Percentiles rank a stretch among this genome's conserved stretches.
Conservation (phyloP, 2,797 vertebrate species). For the Pseudocheirus occidentalis region DNA sequence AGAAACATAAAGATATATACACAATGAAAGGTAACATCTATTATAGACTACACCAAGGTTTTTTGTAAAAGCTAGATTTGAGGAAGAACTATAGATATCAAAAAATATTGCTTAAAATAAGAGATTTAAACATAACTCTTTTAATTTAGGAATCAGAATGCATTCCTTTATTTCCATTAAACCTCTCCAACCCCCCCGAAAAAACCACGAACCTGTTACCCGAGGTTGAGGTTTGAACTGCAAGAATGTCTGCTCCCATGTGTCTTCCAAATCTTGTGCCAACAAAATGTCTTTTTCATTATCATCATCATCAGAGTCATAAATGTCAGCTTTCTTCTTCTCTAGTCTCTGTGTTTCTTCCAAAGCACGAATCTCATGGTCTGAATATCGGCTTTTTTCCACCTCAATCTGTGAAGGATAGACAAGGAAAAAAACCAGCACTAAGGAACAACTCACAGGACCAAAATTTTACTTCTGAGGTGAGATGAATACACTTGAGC, state of each 20-base stretch:
- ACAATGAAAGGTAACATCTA: background rate
- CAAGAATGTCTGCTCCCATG: slow-evolving; percentile 93
- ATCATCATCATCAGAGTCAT: slow-evolving; percentile 85
- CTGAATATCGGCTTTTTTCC: slow-evolving; percentile 92
- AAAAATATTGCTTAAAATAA: slow-evolving; percentile 42
- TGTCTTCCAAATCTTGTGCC: slow-evolving; percentile 92
- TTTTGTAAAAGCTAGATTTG: background rate
- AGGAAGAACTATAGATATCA: background rate
- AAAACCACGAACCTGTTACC: slow-evolving; percentile 85
- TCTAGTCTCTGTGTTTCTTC: slow-evolving; percentile 87
- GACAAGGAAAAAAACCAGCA: slow-evolving; percentile 4
- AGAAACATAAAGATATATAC: background rate
- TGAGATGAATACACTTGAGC: background rate
- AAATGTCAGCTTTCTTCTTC: slow-evolving; percentile 85
- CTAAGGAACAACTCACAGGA: background rate
- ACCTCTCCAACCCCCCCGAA: no score
- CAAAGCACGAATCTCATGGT: slow-evolving; percentile 91
- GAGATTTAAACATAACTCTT: background rate
- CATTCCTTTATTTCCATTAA: fast-evolving
- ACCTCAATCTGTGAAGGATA: slow-evolving; percentile 88
- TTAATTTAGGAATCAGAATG: background rate
- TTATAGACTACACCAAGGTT: background rate
- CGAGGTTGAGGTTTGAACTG: slow-evolving; percentile 85
- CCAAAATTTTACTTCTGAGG: background rate
- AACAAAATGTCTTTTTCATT: slow-evolving; percentile 85